Percentiles rank a stretch among this genome's conserved stretches.
phyloP scores from a whole-genome alignment of 92 coral and sea anemone genomes.

The Parazoanthus darwini region DNA sequence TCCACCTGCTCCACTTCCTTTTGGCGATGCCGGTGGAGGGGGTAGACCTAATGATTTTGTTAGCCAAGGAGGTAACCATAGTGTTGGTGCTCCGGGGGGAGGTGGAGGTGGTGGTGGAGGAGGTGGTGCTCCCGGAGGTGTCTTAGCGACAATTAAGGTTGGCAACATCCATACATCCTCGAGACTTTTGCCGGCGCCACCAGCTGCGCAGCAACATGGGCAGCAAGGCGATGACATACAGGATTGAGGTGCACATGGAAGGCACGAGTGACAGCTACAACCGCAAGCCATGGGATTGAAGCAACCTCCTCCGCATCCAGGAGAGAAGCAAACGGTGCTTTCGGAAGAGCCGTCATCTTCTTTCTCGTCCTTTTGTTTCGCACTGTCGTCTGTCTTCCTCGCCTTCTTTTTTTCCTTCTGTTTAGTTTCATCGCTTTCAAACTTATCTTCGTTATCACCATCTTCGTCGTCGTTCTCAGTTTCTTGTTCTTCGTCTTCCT shows the following conservation, averaged over 20 bases:
- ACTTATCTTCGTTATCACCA: not conserved
- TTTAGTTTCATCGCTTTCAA: slow-evolving; percentile 7
- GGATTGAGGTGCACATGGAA: slow-evolving; percentile 70
- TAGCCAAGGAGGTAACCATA: slow-evolving; percentile 82
- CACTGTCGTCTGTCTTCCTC: slow-evolving; percentile 30
- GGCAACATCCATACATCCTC: slow-evolving; percentile 87
- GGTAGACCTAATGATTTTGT: slow-evolving; percentile 77
- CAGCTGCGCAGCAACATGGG: slow-evolving; percentile 74
- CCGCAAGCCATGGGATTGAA: slow-evolving; percentile 57
- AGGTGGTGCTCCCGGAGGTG: slow-evolving; percentile 53
- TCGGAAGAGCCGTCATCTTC: slow-evolving; percentile 21
- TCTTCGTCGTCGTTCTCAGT: slow-evolving; percentile 34
- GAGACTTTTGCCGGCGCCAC: slow-evolving; percentile 60
- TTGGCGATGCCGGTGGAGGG: slow-evolving; percentile 44
- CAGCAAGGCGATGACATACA: slow-evolving; percentile 82
- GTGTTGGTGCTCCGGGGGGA: slow-evolving; percentile 56
- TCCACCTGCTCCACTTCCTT: slow-evolving; percentile 8
- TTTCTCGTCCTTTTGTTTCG: not conserved
- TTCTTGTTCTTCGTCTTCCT: slow-evolving; percentile 47
- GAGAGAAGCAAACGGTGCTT: slow-evolving; percentile 36
- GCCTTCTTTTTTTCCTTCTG: slow-evolving; percentile 8
- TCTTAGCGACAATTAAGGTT: slow-evolving; percentile 70
- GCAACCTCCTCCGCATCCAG: slow-evolving; percentile 55
- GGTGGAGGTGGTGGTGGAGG: slow-evolving; percentile 50
- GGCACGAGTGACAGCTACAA: slow-evolving; percentile 62